phyloP scores from a whole-genome alignment of 2,797 vertebrate genomes.

The Australoheros facetus region DNA sequence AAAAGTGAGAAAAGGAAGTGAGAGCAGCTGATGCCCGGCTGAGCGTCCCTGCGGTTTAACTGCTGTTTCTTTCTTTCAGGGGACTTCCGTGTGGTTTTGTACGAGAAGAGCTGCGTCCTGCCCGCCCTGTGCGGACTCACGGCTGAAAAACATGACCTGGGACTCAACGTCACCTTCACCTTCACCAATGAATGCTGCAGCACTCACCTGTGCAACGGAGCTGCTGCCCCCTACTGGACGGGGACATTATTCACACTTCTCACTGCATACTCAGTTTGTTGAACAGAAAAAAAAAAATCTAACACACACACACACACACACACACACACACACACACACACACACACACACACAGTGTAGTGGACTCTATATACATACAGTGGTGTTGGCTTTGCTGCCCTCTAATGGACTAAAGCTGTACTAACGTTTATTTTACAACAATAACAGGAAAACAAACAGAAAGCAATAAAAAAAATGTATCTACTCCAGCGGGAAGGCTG shows the following conservation, averaged over 20 bases:
- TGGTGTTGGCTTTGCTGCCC: neutral
- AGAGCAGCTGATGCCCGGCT: neutral
- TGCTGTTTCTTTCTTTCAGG: conserved; percentile 59
- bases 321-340: no score
- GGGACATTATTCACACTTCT: conserved; percentile 38
- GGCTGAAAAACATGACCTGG: conserved; percentile 74
- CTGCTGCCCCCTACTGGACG: conserved; percentile 35
- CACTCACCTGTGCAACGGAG: conserved; percentile 79
- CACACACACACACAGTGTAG: no score
- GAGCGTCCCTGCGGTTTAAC: neutral
- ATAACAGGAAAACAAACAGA: no score
- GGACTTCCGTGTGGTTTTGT: conserved; percentile 72
- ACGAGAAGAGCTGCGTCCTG: conserved; percentile 80
- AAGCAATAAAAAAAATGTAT: no score
- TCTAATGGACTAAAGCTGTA: neutral
- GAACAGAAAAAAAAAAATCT: conserved; percentile 2
- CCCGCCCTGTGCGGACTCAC: conserved; percentile 72
- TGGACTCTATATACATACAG: neutral
- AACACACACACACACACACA: no score
- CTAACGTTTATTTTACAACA: neutral
- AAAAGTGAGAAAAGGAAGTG: conserved; percentile 52
- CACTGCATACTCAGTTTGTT: conserved; percentile 29
- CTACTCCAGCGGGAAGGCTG: rapidly evolving
- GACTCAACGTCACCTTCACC: conserved; percentile 85
- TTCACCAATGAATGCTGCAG: conserved; percentile 81